Evolutionary conservation across 1,140 invertebrate species (phyloP).

Genomic region (Melipona quadrifasciata): DNA sequence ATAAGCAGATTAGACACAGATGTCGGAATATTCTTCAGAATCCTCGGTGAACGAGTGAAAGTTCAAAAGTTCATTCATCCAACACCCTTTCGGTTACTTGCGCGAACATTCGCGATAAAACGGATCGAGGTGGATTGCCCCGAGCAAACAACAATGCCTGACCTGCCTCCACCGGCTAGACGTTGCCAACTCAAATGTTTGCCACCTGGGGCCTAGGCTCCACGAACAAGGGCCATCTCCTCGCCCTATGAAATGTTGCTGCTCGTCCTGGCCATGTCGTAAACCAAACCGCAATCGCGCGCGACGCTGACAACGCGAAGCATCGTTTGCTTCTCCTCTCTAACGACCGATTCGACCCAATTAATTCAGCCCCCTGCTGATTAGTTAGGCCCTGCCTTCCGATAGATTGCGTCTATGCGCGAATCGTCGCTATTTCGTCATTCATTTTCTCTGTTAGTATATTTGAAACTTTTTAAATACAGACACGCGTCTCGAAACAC

Average conservation of each 20-base stretch:
- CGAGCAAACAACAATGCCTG: slow-evolving; percentile 61
- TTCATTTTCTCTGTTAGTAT: too few relatives aligned
- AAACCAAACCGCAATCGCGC: slow-evolving; percentile 94
- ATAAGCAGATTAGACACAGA: not conserved
- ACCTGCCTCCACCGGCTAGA: slow-evolving; percentile 30
- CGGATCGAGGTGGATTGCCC: slow-evolving; percentile 40
- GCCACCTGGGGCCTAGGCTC: slow-evolving; percentile 36
- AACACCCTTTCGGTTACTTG: not conserved
- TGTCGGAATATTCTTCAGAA: not conserved
- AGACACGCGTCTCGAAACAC: too few relatives aligned
- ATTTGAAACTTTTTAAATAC: too few relatives aligned
- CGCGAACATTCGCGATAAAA: slow-evolving; percentile 33
- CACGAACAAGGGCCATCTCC: slow-evolving; percentile 27
- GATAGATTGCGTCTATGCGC: not conserved
- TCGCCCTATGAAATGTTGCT: slow-evolving; percentile 41
- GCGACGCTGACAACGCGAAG: slow-evolving; percentile 74
- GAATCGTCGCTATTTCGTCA: too few relatives aligned
- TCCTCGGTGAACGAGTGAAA: not conserved
- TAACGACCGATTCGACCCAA: slow-evolving; percentile 42
- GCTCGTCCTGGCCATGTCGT: slow-evolving; percentile 65
- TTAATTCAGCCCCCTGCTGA: slow-evolving; percentile 22
- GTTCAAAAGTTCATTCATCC: not conserved
- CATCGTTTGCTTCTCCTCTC: slow-evolving; percentile 22
- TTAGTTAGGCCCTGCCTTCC: not conserved
- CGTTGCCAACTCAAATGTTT: slow-evolving; percentile 69